Conservation (phyloP, 2,113 vertebrate genomes). For the Brachyhypopomus occidentalis region DNA sequence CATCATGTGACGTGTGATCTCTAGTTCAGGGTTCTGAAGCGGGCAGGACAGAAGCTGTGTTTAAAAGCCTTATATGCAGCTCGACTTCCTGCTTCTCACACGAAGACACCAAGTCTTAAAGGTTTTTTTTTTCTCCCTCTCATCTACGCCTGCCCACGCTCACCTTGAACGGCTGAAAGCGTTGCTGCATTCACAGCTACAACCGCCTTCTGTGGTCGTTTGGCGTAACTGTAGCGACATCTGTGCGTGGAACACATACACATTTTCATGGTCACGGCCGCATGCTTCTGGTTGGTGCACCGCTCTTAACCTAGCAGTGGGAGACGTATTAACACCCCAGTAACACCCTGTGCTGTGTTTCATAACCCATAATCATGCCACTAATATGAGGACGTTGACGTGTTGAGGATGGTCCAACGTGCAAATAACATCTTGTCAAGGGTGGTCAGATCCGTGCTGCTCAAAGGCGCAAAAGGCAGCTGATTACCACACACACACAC, state of each 20-base stretch:
- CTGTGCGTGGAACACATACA: background rate
- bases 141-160: background rate
- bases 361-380: too few species aligned
- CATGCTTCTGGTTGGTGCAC: background rate
- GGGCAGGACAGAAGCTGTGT: constrained; percentile 23
- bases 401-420: too few species aligned
- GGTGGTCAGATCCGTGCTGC: too few species aligned
- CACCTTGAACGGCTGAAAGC: constrained; percentile 21
- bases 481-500: too few species aligned
- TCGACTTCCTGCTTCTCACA: constrained; percentile 1
- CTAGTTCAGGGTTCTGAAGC: constrained; percentile 17
- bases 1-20: constrained; percentile 5
- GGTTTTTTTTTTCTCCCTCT: constrained; percentile 5
- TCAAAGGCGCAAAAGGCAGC: too few species aligned
- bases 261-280: background rate
- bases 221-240: background rate
- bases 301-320: too few species aligned
- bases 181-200: background rate
- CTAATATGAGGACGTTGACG: too few species aligned
- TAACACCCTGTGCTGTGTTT: too few species aligned
- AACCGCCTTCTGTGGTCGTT: background rate
- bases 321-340: too few species aligned
- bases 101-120: constrained; percentile 15
- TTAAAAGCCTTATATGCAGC: constrained; percentile 1
- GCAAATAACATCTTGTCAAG: too few species aligned